Conservation (phyloP, 2,113 vertebrate genomes). For the Diadophis punctatus region DNA sequence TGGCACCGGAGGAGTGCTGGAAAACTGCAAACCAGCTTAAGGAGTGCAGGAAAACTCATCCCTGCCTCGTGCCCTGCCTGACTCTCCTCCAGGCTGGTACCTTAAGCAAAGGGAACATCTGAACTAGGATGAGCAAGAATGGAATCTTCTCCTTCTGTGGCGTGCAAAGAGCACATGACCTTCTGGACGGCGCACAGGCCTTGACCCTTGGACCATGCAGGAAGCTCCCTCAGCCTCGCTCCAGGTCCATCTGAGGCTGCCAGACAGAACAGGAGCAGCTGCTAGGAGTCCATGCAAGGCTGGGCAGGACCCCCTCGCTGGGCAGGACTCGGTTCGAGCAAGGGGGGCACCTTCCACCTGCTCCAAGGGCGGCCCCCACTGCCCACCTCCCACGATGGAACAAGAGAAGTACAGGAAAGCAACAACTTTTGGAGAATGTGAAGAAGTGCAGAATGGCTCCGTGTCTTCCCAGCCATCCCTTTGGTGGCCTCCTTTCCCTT, state of each 20-base stretch:
- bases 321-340: not conserved
- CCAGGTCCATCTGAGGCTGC: not conserved
- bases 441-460: not conserved
- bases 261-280: not conserved
- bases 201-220: not conserved
- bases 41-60: not conserved
- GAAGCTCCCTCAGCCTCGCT: not conserved
- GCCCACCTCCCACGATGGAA: not conserved
- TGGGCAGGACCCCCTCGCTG: not conserved
- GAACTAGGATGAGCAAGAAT: not conserved
- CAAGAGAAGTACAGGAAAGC: not conserved
- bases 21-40: not conserved
- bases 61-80: not conserved
- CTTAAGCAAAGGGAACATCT: not conserved
- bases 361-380: not conserved
- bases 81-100: not conserved
- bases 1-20: not conserved
- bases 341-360: not conserved
- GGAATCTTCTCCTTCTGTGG: not conserved
- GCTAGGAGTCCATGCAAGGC: not conserved
- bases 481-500: not conserved
- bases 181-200: not conserved
- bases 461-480: not conserved
- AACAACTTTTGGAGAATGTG: not conserved
- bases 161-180: not conserved